phyloP scores from a whole-genome alignment of 92 coral and sea anemone species.

The Porites evermanni region DNA sequence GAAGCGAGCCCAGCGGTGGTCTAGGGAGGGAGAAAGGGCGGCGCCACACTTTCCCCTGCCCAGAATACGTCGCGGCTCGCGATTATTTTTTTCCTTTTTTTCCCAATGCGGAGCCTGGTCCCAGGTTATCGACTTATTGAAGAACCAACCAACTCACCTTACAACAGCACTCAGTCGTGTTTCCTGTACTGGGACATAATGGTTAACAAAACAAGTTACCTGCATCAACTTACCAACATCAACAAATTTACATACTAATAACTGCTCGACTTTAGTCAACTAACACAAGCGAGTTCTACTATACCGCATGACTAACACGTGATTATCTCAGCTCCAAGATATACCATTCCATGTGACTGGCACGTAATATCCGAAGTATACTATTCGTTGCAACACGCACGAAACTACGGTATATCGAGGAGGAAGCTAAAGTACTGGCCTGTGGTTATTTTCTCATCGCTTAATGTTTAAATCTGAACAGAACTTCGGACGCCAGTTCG shows the following conservation, averaged over 20 bases:
- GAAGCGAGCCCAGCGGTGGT: too few species aligned
- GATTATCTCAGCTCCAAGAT: not conserved
- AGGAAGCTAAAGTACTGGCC: not conserved
- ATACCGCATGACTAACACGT: not conserved
- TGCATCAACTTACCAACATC: slow-evolving; percentile 32
- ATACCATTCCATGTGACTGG: not conserved
- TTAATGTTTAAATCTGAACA: not conserved
- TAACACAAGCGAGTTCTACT: not conserved
- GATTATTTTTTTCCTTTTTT: too few species aligned
- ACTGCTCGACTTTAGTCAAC: not conserved
- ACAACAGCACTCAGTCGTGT: not conserved
- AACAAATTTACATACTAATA: not conserved
- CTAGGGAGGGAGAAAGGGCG: too few species aligned
- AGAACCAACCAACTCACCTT: slow-evolving; percentile 36
- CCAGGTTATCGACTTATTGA: not conserved
- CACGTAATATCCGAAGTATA: not conserved
- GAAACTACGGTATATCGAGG: not conserved
- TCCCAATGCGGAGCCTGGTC: not conserved
- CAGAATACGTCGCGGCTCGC: too few species aligned
- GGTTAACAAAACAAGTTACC: slow-evolving; percentile 57
- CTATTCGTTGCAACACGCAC: not conserved
- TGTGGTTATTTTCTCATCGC: slow-evolving; percentile 2
- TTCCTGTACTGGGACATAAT: slow-evolving; percentile 61
- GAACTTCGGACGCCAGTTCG: not conserved
- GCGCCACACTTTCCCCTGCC: too few species aligned